phyloP scores from a whole-genome alignment of 2,888 invertebrate genomes.

The Idaea straminata region DNA sequence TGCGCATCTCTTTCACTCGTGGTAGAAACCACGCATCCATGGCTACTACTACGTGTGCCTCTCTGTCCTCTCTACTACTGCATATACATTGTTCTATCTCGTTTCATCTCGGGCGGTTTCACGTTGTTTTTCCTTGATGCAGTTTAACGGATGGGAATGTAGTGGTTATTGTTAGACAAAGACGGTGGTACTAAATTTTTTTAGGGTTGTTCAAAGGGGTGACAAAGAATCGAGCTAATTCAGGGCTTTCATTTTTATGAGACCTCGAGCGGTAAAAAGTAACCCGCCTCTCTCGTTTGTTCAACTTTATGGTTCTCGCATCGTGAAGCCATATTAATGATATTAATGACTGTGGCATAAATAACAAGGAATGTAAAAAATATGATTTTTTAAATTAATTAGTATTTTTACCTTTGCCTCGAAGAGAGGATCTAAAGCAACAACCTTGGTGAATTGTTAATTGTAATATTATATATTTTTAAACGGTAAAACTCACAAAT shows the following conservation, averaged over 20 bases:
- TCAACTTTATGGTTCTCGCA: constrained; percentile 72
- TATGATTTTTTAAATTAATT: constrained; percentile 51
- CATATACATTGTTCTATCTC: constrained; percentile 80
- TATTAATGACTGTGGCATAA: constrained; percentile 72
- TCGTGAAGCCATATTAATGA: constrained; percentile 73
- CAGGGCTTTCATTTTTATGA: constrained; percentile 78
- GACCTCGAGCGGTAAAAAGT: constrained; percentile 77
- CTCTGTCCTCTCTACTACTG: constrained; percentile 76
- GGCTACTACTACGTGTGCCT: constrained; percentile 75
- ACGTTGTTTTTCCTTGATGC: constrained; percentile 80
- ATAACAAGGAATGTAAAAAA: constrained; percentile 33
- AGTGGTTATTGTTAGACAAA: constrained; percentile 80
- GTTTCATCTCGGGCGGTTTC: constrained; percentile 78
- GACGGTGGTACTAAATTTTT: constrained; percentile 75
- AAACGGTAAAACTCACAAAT: background rate
- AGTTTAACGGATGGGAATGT: constrained; percentile 80
- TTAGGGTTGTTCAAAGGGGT: constrained; percentile 79
- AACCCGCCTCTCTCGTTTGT: constrained; percentile 80
- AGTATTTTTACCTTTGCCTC: constrained; percentile 24
- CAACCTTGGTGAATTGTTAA: background rate
- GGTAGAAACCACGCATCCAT: constrained; percentile 63
- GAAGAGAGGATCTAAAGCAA: constrained; percentile 11
- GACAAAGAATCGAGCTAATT: constrained; percentile 80
- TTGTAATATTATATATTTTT: background rate
- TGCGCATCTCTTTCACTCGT: constrained; percentile 62